Percentiles rank a stretch among this genome's conserved stretches.
These are phyloP conservation scores for Protaetia brevitarsis DNA, from an alignment of 1,140 invertebrate genomes.

Conservation along the genomic window DNA sequence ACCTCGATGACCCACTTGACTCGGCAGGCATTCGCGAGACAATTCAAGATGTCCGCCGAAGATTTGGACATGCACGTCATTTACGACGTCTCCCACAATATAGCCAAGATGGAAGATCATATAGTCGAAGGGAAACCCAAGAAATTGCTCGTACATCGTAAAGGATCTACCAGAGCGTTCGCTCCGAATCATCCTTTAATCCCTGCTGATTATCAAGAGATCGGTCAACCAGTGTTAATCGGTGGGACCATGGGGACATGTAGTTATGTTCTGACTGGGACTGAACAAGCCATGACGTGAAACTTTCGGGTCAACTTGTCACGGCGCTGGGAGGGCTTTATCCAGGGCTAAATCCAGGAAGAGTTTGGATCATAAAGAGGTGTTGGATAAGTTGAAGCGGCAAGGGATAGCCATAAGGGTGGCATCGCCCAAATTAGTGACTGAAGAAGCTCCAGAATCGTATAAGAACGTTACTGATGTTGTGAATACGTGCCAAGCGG, in stretches of 20 bases:
- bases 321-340: constrained; percentile 95
- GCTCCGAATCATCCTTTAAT: constrained; percentile 98
- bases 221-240: constrained; percentile 97
- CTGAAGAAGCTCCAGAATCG: constrained; percentile 99
- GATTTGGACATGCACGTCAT: constrained; percentile 99
- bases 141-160: constrained; percentile 93
- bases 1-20: constrained; percentile 98
- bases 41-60: constrained; percentile 93
- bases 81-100: constrained; percentile 98
- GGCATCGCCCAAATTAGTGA: constrained; percentile 97
- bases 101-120: constrained; percentile 98
- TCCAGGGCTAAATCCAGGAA: constrained; percentile 95
- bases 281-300: constrained; percentile 94
- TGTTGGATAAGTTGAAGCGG: constrained; percentile 79
- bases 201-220: constrained; percentile 96
- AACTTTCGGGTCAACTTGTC: constrained; percentile 99
- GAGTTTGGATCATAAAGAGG: constrained; percentile 91
- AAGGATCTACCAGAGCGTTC: no score
- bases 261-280: constrained; percentile 98
- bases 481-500: constrained; percentile 91
- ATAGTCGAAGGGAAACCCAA: constrained; percentile 93
- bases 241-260: constrained; percentile 99
- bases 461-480: constrained; percentile 99
- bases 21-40: constrained; percentile 97
- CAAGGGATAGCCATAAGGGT: constrained; percentile 96